Conservation (phyloP, 2,113 vertebrate genomes). For the Pygoscelis adeliae region DNA sequence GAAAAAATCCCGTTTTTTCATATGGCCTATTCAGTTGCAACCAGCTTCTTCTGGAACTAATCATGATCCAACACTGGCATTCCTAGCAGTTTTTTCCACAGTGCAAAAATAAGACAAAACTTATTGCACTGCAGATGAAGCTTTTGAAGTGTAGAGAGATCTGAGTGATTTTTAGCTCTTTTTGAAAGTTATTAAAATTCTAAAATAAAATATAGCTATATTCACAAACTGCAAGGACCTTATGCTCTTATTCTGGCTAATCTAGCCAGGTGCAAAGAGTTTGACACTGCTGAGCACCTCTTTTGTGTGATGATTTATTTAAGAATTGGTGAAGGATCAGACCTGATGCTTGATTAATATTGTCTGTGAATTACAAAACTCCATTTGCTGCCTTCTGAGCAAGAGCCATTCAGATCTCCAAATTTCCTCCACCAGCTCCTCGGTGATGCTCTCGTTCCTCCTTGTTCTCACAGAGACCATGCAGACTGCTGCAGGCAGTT, state of each 20-base stretch:
- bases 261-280: neutral
- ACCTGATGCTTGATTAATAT: neutral
- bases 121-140: neutral
- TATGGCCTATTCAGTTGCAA: neutral
- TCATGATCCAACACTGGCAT: neutral
- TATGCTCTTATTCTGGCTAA: neutral
- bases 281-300: neutral
- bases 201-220: neutral
- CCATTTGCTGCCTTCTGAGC: neutral
- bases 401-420: neutral
- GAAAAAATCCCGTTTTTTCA: neutral
- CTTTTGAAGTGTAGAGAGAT: neutral
- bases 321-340: neutral
- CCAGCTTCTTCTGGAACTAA: neutral
- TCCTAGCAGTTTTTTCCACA: neutral
- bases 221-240: neutral
- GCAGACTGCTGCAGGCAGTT: neutral
- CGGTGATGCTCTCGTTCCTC: neutral
- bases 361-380: neutral
- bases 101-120: neutral
- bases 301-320: neutral
- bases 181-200: neutral
- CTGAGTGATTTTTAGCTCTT: neutral
- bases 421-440: neutral
- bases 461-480: neutral